phyloP scores from a whole-genome alignment of 2,797 vertebrate species.

The Danio jaintianensis region DNA sequence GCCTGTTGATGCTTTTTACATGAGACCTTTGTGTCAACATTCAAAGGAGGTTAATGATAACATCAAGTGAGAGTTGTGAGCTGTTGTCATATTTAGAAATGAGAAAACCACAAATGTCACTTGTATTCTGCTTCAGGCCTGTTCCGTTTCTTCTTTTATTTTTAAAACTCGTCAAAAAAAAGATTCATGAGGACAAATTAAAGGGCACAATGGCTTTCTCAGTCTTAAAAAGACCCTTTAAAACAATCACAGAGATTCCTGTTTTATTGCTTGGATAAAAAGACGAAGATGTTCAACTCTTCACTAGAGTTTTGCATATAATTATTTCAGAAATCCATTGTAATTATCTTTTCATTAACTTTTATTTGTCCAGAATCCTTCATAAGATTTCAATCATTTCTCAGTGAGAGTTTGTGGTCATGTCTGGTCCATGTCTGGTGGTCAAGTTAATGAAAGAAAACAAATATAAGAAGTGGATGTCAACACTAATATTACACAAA shows the following conservation, averaged over 20 bases:
- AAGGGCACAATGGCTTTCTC: conserved; percentile 63
- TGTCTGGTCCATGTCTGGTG: conserved; percentile 35
- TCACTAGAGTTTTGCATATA: conserved; percentile 43
- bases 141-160: not conserved
- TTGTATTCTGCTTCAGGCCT: conserved; percentile 8
- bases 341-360: conserved; percentile 62
- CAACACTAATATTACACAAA: conserved; percentile 39
- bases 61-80: conserved; percentile 6
- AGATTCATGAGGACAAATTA: conserved; percentile 48
- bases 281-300: conserved; percentile 46
- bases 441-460: conserved; percentile 63
- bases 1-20: conserved; percentile 69
- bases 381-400: conserved; percentile 46
- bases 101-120: conserved; percentile 21
- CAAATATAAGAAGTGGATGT: conserved; percentile 50
- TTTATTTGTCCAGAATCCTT: conserved; percentile 57
- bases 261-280: conserved; percentile 52
- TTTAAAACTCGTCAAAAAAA: conserved; percentile 35
- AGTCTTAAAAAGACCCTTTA: conserved; percentile 45
- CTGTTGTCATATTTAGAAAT: conserved; percentile 44
- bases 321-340: conserved; percentile 55
- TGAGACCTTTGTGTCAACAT: conserved; percentile 45
- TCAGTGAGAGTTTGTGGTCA: conserved; percentile 40
- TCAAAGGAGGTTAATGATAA: conserved; percentile 22
- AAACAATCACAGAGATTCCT: conserved; percentile 49